Conservation (phyloP, 2,888 invertebrate species). For the Drosophila macrothrix region DNA sequence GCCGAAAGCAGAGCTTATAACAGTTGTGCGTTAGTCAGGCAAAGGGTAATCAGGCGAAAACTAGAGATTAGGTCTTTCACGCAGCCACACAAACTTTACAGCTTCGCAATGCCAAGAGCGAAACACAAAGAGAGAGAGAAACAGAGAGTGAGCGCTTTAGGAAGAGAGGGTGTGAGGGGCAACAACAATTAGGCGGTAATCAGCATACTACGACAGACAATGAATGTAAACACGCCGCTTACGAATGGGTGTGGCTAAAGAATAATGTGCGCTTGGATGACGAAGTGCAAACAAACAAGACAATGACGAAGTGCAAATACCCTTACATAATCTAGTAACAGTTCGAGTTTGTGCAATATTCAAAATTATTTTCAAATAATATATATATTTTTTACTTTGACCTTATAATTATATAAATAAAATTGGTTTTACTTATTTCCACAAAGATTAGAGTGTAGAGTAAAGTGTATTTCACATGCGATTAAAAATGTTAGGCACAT, state of each 20-base stretch:
- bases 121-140: neutral
- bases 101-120: neutral
- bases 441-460: neutral
- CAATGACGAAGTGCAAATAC: slow-evolving; percentile 18
- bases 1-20: slow-evolving; percentile 59
- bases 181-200: slow-evolving; percentile 68
- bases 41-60: slow-evolving; percentile 75
- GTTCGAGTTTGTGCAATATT: neutral
- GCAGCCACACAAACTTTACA: slow-evolving; percentile 42
- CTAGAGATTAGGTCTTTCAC: slow-evolving; percentile 60
- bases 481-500: neutral
- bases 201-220: slow-evolving; percentile 46
- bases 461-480: neutral
- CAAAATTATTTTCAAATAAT: neutral
- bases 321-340: neutral
- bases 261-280: slow-evolving; percentile 68
- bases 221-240: slow-evolving; percentile 12
- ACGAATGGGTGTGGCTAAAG: slow-evolving; percentile 33
- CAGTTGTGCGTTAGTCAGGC: slow-evolving; percentile 51
- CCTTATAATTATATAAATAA: neutral
- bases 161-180: neutral
- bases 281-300: slow-evolving; percentile 50
- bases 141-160: neutral
- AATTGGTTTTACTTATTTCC: neutral
- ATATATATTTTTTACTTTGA: neutral